These are phyloP conservation scores for Ancistrus triradiatus DNA, from an alignment of 2,113 vertebrate species.

Conservation along the genomic window DNA sequence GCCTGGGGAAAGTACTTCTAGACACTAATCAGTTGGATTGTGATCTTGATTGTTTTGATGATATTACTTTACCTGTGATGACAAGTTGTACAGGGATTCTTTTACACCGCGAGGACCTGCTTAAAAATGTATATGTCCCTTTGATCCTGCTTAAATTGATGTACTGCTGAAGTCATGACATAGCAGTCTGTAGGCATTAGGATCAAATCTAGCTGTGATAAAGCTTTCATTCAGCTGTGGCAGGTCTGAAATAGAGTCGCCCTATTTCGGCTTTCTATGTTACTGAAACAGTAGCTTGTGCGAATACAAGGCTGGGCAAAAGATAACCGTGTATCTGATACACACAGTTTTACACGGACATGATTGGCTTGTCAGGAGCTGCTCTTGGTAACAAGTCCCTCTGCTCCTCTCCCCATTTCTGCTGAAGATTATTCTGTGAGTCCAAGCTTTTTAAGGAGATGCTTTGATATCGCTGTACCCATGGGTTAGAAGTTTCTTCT, in stretches of 20 bases:
- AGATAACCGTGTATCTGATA: constrained; percentile 43
- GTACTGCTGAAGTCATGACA: constrained; percentile 42
- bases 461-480: too few species aligned
- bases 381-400: constrained; percentile 16
- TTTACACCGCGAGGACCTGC: too few species aligned
- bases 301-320: constrained; percentile 45
- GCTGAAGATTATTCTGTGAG: neutral
- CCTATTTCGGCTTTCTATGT: constrained; percentile 27
- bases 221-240: constrained; percentile 47
- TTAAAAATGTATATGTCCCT: too few species aligned
- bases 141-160: constrained; percentile 4
- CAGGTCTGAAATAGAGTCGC: constrained; percentile 48
- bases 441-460: constrained; percentile 1
- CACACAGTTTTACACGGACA: constrained; percentile 4
- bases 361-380: constrained; percentile 3
- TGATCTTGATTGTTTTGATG: too few species aligned
- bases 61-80: too few species aligned
- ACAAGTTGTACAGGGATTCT: too few species aligned
- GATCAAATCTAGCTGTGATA: constrained; percentile 47
- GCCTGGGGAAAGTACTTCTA: too few species aligned
- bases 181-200: constrained; percentile 46
- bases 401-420: neutral
- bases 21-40: too few species aligned
- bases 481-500: too few species aligned
- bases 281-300: constrained; percentile 23